These are phyloP conservation scores for Aphaenogaster rudis DNA, from an alignment of 1,140 invertebrate genomes.

Conservation along the genomic window DNA sequence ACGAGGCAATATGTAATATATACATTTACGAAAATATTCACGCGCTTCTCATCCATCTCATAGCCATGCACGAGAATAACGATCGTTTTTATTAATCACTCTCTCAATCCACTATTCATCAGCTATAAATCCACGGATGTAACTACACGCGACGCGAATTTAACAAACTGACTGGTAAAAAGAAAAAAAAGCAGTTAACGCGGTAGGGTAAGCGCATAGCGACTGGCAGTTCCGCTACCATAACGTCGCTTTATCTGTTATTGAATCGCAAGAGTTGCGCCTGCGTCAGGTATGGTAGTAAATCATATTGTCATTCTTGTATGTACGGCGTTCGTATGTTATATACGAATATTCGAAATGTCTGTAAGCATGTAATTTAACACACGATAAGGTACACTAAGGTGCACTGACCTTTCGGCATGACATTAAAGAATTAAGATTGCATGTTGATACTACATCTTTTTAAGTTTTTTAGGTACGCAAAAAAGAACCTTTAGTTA, in stretches of 20 bases:
- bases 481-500: background rate
- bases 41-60: slow-evolving; percentile 65
- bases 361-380: slow-evolving; percentile 3
- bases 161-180: slow-evolving; percentile 55
- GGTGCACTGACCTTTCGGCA: background rate
- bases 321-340: background rate
- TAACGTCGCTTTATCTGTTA: slow-evolving; percentile 69
- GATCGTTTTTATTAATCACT: slow-evolving; percentile 54
- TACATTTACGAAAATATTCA: slow-evolving; percentile 63
- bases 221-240: slow-evolving; percentile 66
- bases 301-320: slow-evolving; percentile 34
- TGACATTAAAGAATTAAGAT: slow-evolving; percentile 16
- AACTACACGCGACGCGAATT: slow-evolving; percentile 14
- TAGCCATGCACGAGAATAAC: slow-evolving; percentile 51
- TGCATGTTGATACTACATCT: background rate
- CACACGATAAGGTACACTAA: background rate
- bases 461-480: background rate
- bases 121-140: background rate
- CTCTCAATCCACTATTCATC: slow-evolving; percentile 16
- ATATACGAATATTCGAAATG: slow-evolving; percentile 9
- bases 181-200: slow-evolving; percentile 52
- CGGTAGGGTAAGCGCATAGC: slow-evolving; percentile 72
- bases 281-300: slow-evolving; percentile 60
- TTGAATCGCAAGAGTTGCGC: slow-evolving; percentile 67
- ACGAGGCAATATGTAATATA: background rate